phyloP scores from a whole-genome alignment of 2,797 vertebrate species.

The Erpetoichthys calabaricus region DNA sequence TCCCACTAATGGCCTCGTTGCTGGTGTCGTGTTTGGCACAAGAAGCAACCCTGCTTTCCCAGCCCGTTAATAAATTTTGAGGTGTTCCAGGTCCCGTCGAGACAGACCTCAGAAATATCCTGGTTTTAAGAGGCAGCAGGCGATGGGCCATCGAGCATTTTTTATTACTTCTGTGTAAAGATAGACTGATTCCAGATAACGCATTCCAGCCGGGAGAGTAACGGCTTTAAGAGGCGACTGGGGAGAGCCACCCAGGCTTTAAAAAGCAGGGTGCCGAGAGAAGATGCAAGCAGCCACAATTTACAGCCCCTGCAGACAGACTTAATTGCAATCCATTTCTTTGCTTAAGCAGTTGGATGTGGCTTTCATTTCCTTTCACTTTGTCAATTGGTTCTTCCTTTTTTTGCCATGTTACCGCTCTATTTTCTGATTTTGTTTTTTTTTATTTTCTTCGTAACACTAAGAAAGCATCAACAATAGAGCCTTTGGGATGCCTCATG shows the following conservation, averaged over 20 bases:
- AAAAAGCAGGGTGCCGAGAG: not conserved
- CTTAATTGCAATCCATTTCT: too few species aligned
- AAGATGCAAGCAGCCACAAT: too few species aligned
- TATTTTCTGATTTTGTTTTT: too few species aligned
- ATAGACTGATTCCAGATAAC: constrained; percentile 34
- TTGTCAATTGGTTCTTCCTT: too few species aligned
- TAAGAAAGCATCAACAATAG: too few species aligned
- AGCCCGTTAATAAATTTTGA: constrained; percentile 28
- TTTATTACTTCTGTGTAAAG: constrained; percentile 35
- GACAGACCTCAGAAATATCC: constrained; percentile 35
- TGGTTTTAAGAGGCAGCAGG: constrained; percentile 34
- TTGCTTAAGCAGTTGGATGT: too few species aligned
- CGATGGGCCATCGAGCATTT: constrained; percentile 27
- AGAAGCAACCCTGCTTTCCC: constrained; percentile 8
- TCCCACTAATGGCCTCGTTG: constrained; percentile 17
- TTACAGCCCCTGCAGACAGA: too few species aligned
- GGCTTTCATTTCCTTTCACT: too few species aligned
- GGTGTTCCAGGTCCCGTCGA: constrained; percentile 35
- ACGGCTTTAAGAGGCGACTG: constrained; percentile 9
- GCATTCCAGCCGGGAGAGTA: constrained; percentile 28
- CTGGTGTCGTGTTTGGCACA: constrained; percentile 19
- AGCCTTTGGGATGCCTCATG: too few species aligned
- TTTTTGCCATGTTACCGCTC: too few species aligned
- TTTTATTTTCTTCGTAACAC: too few species aligned
- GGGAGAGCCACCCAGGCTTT: constrained; percentile 3